Evolutionary conservation across 1,140 invertebrate species (phyloP), one percentile per base, ranked within the genome.

Genomic region (Periplaneta americana): DNA sequence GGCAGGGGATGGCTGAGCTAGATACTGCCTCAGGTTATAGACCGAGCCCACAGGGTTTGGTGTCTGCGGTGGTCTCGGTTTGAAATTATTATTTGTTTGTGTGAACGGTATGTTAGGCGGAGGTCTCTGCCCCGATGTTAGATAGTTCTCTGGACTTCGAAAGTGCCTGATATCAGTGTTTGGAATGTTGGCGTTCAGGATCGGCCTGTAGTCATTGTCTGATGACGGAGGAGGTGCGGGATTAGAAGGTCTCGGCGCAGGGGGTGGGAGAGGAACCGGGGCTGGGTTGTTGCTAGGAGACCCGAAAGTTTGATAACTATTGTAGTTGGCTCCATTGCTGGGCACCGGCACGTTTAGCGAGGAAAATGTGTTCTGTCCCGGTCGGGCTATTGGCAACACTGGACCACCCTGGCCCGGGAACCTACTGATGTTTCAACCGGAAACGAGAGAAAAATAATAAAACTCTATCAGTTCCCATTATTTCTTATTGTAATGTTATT

Each of bases 101-200:
- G n/a, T 31, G 28, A 78, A 78, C 32, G 57, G 34, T 34, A 39
- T 34, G 31, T 80, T 80, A 57, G 79, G 79, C 18, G 79, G 79
- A 66, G 79, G 36, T 57, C 79, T 35, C 32, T 34, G n/a, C 33
- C 48, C 37, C 13, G 79, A 57, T 66, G n/a, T 80, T 15, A 33
- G 33, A 66, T 34, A 80, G n/a, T 74, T 48, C 31, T 80, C 79
- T 80, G 79, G 39, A 80, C 66, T 80, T 80, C 66, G 79, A 31
- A 80, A 80, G 11, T 80, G 79, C 31, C 34, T 32, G n/a, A 74
- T 80, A 32, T 80, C 66, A 33, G 48, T n/a, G 48, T 33, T 78
- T 81, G 81, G 28, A 75, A 36, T 77, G 75, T 77, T 81, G 17
- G 80, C 31, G 74, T 35, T 77, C 22, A 34, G 75, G 34, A 78